A percentile compares a stretch with the other conserved stretches of the same genome.
These are phyloP conservation scores for Caracal caracal DNA, from an alignment of 2,113 vertebrate species.

Conservation along the genomic window DNA sequence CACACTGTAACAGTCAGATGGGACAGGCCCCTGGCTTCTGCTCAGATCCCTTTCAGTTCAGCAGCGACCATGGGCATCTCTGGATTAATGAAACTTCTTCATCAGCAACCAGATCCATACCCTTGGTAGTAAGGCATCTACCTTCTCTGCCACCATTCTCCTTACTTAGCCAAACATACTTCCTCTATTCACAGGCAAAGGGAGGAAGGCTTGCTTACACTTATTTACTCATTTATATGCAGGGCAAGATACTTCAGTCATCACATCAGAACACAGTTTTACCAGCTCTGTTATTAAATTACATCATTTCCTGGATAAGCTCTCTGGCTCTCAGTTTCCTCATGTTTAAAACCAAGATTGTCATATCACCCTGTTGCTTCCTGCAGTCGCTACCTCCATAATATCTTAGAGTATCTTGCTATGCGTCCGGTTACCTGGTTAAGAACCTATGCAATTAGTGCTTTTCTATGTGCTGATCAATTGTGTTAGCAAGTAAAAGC, in stretches of 20 bases:
- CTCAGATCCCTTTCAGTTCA: not conserved
- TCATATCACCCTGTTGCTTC: not conserved
- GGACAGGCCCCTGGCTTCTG: not conserved
- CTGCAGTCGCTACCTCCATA: not conserved
- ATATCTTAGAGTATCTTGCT: not conserved
- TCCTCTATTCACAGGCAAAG: not conserved
- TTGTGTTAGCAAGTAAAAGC: not conserved
- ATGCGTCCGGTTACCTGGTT: not conserved
- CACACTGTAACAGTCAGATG: not conserved
- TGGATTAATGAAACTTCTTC: not conserved
- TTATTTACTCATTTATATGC: not conserved
- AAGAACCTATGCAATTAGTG: not conserved
- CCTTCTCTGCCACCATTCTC: not conserved
- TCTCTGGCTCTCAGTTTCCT: not conserved
- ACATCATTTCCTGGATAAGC: not conserved
- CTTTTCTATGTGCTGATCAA: not conserved
- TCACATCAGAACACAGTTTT: not conserved
- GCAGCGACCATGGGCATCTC: not conserved
- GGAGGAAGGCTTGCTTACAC: not conserved
- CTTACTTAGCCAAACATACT: conserved; percentile 8
- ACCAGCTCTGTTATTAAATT: not conserved
- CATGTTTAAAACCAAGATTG: not conserved
- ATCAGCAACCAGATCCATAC: not conserved
- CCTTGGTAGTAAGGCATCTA: not conserved
- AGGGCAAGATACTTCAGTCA: not conserved